These are phyloP conservation scores for Engystomops pustulosus DNA, from an alignment of 2,113 vertebrate species.

Conservation along the genomic window DNA sequence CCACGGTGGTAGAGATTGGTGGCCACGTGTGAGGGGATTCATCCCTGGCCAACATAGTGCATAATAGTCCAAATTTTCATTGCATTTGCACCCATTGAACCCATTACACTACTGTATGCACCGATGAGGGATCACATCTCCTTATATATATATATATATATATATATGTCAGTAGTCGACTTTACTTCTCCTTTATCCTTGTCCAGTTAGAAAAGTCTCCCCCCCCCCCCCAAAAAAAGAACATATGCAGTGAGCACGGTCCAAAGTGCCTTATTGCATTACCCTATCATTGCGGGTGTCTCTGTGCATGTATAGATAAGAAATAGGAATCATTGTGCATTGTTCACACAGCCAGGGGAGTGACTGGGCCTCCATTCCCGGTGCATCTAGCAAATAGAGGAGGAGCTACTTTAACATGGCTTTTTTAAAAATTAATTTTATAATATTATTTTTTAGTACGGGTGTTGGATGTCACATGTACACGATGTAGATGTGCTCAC, in stretches of 20 bases:
- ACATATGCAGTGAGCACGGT: constrained; percentile 56
- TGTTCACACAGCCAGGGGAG: not conserved
- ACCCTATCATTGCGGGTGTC: not conserved
- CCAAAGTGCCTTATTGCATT: constrained; percentile 59
- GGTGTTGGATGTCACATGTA: not conserved
- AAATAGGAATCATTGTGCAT: not conserved
- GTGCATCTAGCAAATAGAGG: not conserved
- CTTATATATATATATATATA: no score
- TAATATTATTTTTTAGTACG: not conserved
- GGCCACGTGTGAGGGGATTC: no score
- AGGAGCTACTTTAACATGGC: not conserved
- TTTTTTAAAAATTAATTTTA: not conserved
- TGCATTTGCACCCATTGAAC: no score
- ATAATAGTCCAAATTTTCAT: no score
- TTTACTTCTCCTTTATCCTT: not conserved
- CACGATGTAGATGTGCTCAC: not conserved
- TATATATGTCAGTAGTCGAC: not conserved
- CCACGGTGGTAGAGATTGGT: no score
- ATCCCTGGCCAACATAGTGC: no score
- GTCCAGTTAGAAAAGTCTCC: not conserved
- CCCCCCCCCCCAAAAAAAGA: not conserved
- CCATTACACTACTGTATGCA: no score
- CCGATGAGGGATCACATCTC: no score
- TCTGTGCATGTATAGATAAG: not conserved
- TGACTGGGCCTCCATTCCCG: not conserved